A percentile compares a stretch with the other conserved stretches of the same genome.
These are phyloP conservation scores for Synanthedon myopaeformis DNA, from an alignment of 2,888 invertebrate species.

Conservation along the genomic window DNA sequence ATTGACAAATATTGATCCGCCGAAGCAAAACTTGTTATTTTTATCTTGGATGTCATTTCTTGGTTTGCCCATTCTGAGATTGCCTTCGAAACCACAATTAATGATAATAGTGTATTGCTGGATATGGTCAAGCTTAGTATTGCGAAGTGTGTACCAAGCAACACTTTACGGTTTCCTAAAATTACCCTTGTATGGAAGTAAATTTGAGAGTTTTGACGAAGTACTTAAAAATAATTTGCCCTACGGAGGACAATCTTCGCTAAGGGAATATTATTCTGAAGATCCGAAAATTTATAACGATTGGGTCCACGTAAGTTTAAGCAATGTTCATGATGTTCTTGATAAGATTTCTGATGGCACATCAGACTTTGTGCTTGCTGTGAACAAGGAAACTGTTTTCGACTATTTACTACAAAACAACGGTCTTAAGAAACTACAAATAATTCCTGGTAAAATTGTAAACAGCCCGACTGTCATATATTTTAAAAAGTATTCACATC, in stretches of 20 bases:
- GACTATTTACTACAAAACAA: slow-evolving; percentile 22
- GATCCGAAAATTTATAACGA: slow-evolving; percentile 25
- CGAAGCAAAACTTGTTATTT: slow-evolving; percentile 31
- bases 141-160: slow-evolving; percentile 39
- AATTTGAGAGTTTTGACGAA: slow-evolving; percentile 20
- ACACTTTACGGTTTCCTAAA: slow-evolving; percentile 32
- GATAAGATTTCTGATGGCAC: slow-evolving; percentile 24
- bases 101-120: slow-evolving; percentile 25
- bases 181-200: slow-evolving; percentile 17
- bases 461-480: slow-evolving; percentile 38
- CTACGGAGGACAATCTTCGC: slow-evolving; percentile 27
- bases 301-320: slow-evolving; percentile 20
- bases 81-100: slow-evolving; percentile 22
- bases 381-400: slow-evolving; percentile 26
- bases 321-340: slow-evolving; percentile 13
- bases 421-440: slow-evolving; percentile 26
- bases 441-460: slow-evolving; percentile 35
- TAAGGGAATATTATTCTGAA: slow-evolving; percentile 30
- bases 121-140: slow-evolving; percentile 36
- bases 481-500: slow-evolving; percentile 29
- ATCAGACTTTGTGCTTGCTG: slow-evolving; percentile 31
- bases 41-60: slow-evolving; percentile 37
- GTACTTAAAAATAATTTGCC: slow-evolving; percentile 18
- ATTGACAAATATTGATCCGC: slow-evolving; percentile 16
- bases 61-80: slow-evolving; percentile 26